Evolutionary conservation across 2,888 invertebrate species (phyloP), one percentile per base, ranked within the genome.

Genomic region (Tiliacea citrago): DNA sequence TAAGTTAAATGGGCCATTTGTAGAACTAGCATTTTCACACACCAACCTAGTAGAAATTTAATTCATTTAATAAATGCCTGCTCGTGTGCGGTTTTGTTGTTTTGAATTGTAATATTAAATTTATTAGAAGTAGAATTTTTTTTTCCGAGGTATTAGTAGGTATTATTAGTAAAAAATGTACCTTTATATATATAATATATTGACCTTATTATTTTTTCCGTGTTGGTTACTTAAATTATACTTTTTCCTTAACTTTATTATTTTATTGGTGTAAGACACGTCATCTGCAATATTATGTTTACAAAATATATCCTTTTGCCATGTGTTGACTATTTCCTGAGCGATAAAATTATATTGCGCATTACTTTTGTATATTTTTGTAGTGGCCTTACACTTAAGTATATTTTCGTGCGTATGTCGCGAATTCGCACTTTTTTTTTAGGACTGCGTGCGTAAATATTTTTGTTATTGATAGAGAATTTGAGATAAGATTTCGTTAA

Each of bases 271-370:
- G 45, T 67, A 58, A 53, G 69, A 73, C 74, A 61, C 73, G 67
- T 70, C 79, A 68, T 84, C 80, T 79, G 68, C 87, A 90, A 63
- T 81, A 62, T 60, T 88, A 89, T 91, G 90, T 91, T 92, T 92
- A 91, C 91, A 79, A 90, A 90, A 88, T 89, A 86, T 88, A 89
- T 87, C 81, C 83, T 88, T 91, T 88, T 86, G 88, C 90, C 82
- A 87, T 90, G 88, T 92, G 90, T 91, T 90, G 88, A 88, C 88
- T 88, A 83, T 89, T 91, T 91, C 87, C 83, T 74, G 81, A 82
- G 82, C 77, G 87, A 90, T 90, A 91, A 93, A 91, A 90, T 83
- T 88, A 89, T 88, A 92, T 87, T 93, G 90, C 92, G 92, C 90
- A 80, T 89, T 83, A 90, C 88, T 90, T 88, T 89, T 89, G 77